Percentiles rank a stretch among this genome's conserved stretches.
phyloP scores from a whole-genome alignment of 2,113 vertebrate genomes.

The Hassar affinis region DNA sequence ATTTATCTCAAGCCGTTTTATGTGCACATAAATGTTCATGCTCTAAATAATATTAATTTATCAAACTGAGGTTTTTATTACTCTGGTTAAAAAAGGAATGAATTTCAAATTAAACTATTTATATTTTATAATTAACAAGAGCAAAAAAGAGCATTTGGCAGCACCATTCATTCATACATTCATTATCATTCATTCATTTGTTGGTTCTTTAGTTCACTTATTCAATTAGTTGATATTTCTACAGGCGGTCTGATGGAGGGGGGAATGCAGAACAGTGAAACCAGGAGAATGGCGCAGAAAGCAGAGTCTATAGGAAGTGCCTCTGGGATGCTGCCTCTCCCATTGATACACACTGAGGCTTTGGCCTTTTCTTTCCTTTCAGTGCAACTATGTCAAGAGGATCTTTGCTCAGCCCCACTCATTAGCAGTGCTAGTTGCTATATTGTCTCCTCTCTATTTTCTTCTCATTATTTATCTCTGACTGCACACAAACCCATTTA shows the following conservation, averaged over 20 bases:
- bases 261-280: slow-evolving; percentile 12
- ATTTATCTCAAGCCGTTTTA: neutral
- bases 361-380: slow-evolving; percentile 41
- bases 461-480: slow-evolving; percentile 44
- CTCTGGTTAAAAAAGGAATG: neutral
- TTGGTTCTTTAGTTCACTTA: slow-evolving; percentile 25
- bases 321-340: slow-evolving; percentile 28
- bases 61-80: neutral
- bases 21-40: neutral
- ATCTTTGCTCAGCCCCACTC: slow-evolving; percentile 48
- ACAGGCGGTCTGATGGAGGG: slow-evolving; percentile 7
- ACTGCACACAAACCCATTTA: slow-evolving; percentile 50
- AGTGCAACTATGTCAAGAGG: slow-evolving; percentile 50
- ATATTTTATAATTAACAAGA: neutral
- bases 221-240: slow-evolving; percentile 36
- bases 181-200: slow-evolving; percentile 2
- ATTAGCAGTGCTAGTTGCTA: slow-evolving; percentile 45
- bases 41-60: neutral
- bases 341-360: slow-evolving; percentile 32
- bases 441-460: slow-evolving; percentile 47
- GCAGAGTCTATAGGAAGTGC: slow-evolving; percentile 30
- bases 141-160: neutral
- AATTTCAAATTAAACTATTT: neutral
- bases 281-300: neutral
- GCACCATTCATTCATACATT: neutral